Conservation (phyloP, 2,113 vertebrate species). For the Chloropsis cyanopogon region DNA sequence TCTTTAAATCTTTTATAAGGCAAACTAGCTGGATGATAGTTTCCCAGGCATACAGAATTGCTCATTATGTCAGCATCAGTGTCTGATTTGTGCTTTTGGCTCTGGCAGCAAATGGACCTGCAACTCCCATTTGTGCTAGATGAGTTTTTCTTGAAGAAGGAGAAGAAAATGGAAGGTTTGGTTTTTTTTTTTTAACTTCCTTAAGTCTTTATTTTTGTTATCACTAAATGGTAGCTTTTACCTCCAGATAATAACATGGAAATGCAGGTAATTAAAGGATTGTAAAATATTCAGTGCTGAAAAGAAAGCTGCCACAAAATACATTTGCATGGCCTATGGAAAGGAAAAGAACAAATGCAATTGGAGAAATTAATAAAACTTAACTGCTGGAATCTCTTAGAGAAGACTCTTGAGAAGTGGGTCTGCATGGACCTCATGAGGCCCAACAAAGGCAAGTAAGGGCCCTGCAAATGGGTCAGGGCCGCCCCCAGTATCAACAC, state of each 20-base stretch:
- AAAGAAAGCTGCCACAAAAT: constrained; percentile 8
- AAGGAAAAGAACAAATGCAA: constrained; percentile 9
- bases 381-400: not conserved
- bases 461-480: not conserved
- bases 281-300: not conserved
- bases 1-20: not conserved
- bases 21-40: not conserved
- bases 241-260: not conserved
- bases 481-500: not conserved
- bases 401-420: not conserved
- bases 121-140: not conserved
- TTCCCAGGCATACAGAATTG: not conserved
- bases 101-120: not conserved
- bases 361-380: constrained; percentile 14
- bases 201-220: not conserved
- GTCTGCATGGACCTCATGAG: not conserved
- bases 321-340: not conserved
- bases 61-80: not conserved
- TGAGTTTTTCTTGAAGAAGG: not conserved
- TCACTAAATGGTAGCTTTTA: not conserved
- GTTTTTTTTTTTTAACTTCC: not conserved
- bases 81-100: not conserved
- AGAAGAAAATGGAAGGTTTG: not conserved
- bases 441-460: not conserved
- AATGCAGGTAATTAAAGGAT: not conserved